Percentiles rank a stretch among this genome's conserved stretches.
Conservation (phyloP, 2,113 vertebrate species). For the Poeciliopsis retropinna region DNA sequence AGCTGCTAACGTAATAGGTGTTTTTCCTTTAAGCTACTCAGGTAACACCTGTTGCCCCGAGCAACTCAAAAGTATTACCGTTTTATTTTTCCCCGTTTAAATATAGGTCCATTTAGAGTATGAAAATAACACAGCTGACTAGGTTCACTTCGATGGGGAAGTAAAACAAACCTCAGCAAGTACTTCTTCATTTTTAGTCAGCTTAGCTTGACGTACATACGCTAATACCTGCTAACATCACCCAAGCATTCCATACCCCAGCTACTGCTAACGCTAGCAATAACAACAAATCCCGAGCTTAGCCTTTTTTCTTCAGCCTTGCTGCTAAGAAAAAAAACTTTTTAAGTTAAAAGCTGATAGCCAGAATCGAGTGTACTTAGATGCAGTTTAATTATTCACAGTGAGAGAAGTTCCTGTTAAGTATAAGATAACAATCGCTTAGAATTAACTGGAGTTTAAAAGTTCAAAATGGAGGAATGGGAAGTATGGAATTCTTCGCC, state of each 20-base stretch:
- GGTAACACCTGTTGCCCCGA: constrained; percentile 44
- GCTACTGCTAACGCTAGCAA: constrained; percentile 68
- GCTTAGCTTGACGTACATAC: not conserved
- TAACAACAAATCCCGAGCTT: constrained; percentile 39
- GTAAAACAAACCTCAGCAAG: not conserved
- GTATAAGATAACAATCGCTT: constrained; percentile 58
- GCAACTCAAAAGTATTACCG: not conserved
- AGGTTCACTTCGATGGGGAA: not conserved
- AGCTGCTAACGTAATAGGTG: not conserved
- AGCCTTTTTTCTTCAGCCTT: not conserved
- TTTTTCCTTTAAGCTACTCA: constrained; percentile 10
- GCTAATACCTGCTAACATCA: constrained; percentile 51
- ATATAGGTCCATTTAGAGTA: rapidly evolving
- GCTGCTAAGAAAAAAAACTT: not conserved
- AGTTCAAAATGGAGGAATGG: constrained; percentile 83
- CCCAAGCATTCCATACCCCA: constrained; percentile 8
- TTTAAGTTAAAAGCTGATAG: not conserved
- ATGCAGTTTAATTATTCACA: too few species aligned
- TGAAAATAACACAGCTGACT: not conserved
- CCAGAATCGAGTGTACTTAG: not conserved
- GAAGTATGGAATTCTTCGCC: constrained; percentile 63
- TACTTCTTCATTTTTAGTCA: not conserved
- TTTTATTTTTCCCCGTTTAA: not conserved
- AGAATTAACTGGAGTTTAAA: constrained; percentile 61
- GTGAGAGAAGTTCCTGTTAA: not conserved